Evolutionary conservation across 35 echinoderm and acorn worm species (phyloP).

Genomic region (Hemicentrotus pulcherrimus): DNA sequence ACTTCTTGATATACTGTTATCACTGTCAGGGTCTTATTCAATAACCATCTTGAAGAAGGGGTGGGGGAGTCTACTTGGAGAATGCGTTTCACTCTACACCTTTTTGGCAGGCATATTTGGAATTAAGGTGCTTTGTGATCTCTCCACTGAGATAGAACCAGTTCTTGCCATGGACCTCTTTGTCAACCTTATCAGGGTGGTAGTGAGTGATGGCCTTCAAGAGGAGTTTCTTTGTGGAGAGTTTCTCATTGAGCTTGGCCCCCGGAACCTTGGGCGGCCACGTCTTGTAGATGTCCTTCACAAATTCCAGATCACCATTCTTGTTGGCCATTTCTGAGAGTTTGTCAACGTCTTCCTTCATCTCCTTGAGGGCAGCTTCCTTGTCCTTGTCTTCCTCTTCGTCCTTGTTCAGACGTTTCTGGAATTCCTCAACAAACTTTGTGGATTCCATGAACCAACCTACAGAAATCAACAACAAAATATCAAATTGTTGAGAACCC

Average conservation of each 20-base stretch:
- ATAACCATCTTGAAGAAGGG: too few relatives aligned
- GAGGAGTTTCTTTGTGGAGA: slow-evolving; percentile 35
- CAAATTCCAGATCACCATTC: background rate
- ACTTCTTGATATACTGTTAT: background rate
- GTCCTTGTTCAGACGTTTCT: slow-evolving; percentile 16
- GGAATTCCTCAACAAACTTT: background rate
- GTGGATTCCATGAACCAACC: slow-evolving; percentile 24
- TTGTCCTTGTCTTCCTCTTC: slow-evolving; percentile 27
- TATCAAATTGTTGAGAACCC: too few relatives aligned
- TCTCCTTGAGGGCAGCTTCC: background rate
- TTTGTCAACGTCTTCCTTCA: slow-evolving; percentile 22
- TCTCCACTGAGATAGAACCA: slow-evolving; percentile 59
- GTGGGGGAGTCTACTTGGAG: background rate
- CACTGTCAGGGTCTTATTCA: too few relatives aligned
- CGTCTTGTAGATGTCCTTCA: slow-evolving; percentile 20
- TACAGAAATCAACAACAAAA: background rate
- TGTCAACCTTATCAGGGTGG: slow-evolving; percentile 63
- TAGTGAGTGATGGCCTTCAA: slow-evolving; percentile 63
- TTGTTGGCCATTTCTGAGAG: background rate
- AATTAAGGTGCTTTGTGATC: slow-evolving; percentile 44
- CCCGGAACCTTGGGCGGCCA: slow-evolving; percentile 5
- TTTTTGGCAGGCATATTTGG: background rate
- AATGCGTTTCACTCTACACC: background rate
- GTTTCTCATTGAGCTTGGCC: background rate
- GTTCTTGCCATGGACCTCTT: slow-evolving; percentile 53